These are phyloP conservation scores for Tribolium freemani DNA, from an alignment of 2,888 invertebrate species.

Conservation along the genomic window DNA sequence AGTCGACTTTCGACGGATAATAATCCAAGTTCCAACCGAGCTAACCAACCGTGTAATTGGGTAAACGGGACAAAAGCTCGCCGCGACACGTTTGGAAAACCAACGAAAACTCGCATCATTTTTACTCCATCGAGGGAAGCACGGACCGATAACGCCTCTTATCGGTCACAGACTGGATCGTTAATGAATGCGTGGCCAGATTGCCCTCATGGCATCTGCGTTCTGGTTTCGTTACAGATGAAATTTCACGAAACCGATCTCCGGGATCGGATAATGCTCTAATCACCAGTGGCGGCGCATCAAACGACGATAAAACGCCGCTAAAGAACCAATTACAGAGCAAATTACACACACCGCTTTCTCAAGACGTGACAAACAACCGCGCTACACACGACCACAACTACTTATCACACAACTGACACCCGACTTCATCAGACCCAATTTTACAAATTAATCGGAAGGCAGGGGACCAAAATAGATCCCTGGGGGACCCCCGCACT, in stretches of 20 bases:
- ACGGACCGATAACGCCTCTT: slow-evolving; percentile 31
- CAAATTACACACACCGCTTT: not conserved
- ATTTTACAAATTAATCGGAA: not conserved
- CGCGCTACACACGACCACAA: not conserved
- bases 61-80: slow-evolving; percentile 36
- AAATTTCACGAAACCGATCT: slow-evolving; percentile 30
- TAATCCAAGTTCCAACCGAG: slow-evolving; percentile 24
- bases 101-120: not conserved
- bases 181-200: slow-evolving; percentile 37
- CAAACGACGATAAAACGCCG: slow-evolving; percentile 6
- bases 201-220: slow-evolving; percentile 36
- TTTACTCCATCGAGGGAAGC: not conserved
- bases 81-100: slow-evolving; percentile 5
- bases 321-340: not conserved
- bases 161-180: slow-evolving; percentile 46
- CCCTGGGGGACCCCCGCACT: not conserved
- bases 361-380: not conserved
- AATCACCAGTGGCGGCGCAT: slow-evolving; percentile 7
- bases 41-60: slow-evolving; percentile 37
- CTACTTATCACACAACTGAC: not conserved
- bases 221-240: slow-evolving; percentile 33
- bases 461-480: not conserved
- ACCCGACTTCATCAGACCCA: not conserved
- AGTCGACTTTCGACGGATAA: slow-evolving; percentile 16
- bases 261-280: slow-evolving; percentile 4